A percentile compares a stretch with the other conserved stretches of the same genome.
phyloP scores from a whole-genome alignment of 2,888 invertebrate genomes.

The Mylabris sibirica region DNA sequence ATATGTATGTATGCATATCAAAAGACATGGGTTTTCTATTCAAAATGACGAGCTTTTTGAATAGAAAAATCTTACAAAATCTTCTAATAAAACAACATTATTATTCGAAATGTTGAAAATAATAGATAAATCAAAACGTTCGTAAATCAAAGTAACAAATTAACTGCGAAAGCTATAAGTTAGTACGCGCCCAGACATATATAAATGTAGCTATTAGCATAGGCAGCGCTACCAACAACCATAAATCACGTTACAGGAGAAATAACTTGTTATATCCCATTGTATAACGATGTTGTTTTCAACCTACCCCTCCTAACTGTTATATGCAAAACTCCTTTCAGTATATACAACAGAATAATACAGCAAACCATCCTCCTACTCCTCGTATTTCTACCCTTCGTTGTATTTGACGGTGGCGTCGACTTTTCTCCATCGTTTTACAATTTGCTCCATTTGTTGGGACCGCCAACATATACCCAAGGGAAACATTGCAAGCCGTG shows the following conservation, averaged over 20 bases:
- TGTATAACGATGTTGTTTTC: constrained; percentile 62
- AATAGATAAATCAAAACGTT: constrained; percentile 52
- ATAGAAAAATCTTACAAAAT: not conserved
- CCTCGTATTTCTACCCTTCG: constrained; percentile 18
- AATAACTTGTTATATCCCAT: constrained; percentile 62
- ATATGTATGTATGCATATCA: not conserved
- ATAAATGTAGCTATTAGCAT: constrained; percentile 63
- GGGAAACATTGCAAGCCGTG: constrained; percentile 58
- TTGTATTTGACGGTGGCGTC: constrained; percentile 23
- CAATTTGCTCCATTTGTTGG: constrained; percentile 52
- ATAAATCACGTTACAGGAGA: constrained; percentile 62
- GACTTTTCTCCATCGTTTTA: constrained; percentile 45
- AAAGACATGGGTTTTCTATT: not conserved
- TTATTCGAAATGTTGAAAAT: constrained; percentile 2
- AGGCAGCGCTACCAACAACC: constrained; percentile 60
- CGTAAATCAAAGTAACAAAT: constrained; percentile 63
- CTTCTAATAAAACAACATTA: not conserved
- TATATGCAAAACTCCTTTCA: constrained; percentile 54
- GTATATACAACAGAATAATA: not conserved
- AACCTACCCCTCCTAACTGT: constrained; percentile 51
- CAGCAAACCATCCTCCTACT: not conserved
- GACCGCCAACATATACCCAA: constrained; percentile 52
- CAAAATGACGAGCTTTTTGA: no score
- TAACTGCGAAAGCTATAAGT: constrained; percentile 62
- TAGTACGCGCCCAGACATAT: constrained; percentile 58